A percentile compares a stretch with the other conserved stretches of the same genome.
phyloP scores from a whole-genome alignment of 2,888 invertebrate genomes.

The Phytoseiulus persimilis region DNA sequence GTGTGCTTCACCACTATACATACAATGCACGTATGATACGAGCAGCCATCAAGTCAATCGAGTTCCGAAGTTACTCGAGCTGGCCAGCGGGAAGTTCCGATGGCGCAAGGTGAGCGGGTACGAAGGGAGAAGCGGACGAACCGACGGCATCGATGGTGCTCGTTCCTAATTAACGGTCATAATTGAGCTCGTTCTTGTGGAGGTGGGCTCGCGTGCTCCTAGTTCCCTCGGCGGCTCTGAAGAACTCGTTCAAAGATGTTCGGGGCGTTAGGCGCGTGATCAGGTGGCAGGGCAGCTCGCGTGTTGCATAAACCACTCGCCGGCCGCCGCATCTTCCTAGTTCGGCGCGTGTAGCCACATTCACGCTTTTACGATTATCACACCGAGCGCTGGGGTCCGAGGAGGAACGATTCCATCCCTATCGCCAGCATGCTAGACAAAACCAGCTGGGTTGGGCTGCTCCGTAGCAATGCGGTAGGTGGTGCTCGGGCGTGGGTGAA shows the following conservation, averaged over 20 bases:
- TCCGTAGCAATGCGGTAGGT: not conserved
- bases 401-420: not conserved
- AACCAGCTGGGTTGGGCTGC: not conserved
- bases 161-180: not conserved
- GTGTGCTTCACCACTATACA: no score
- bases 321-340: not conserved
- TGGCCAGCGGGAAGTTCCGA: no score
- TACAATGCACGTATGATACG: no score
- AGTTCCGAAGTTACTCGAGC: no score
- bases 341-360: not conserved
- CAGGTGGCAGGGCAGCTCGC: not conserved
- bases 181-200: not conserved
- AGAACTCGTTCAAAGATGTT: not conserved
- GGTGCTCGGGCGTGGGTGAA: not conserved
- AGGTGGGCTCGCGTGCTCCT: not conserved
- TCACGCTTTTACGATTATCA: slow-evolving; percentile 5
- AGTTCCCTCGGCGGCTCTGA: not conserved
- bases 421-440: not conserved
- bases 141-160: not conserved
- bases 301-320: not conserved
- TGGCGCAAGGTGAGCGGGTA: no score
- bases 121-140: not conserved
- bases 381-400: not conserved
- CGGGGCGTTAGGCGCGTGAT: not conserved
- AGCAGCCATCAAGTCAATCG: no score